Base-by-base conservation (phyloP, 2,113 vertebrate species). In the Prionailurus bengalensis region DNA sequence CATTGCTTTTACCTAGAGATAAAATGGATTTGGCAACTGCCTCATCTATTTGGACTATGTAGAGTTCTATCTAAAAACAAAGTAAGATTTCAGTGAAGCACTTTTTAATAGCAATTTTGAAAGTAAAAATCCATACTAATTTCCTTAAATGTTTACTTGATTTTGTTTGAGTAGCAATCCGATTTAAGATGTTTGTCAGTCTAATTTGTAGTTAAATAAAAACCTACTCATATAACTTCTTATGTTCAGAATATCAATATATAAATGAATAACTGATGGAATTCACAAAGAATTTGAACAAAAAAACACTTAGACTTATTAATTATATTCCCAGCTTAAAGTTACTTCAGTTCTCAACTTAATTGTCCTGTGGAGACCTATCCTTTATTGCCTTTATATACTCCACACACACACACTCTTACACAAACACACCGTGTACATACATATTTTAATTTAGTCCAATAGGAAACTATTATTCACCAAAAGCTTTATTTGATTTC, bases 401-500 rank as follows among this genome's bases (percentile, higher is more conserved):
- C 25, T 86, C 13, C 51, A 63, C 15, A 33, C 33, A 51, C 36
- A 63, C 29, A 29, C 61, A 71, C 58, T 51, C 27, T 10, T 58
- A 79, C 48, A 70, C 3, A 61, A 16, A 73, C 65, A 55, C 15
- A 33, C 13, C 8, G 81, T 58, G 2, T 27, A 55, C 25, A 89
- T 8, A n/a, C 68, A 94, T 13, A 89, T 63, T 90, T 84, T 94
- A 84, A 96, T 29, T 42, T 97, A 94, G 87, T 98, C 83, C 84
- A 96, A 89, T 45, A 84, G 23, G 63, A 91, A 93, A 85, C 94
- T 74, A 53, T 63, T 73, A 16, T 94, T 98, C 87, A 96, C 96
- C 93, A 58, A 93, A 31, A 96, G 33, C 91, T 89, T 96, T 95
- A 92, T 98, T 98, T 95, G 66, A 89, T 97, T 97, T 85, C 48